Evolutionary conservation across 1,140 invertebrate genomes (phyloP).

Genomic region (Halictus rubicundus): DNA sequence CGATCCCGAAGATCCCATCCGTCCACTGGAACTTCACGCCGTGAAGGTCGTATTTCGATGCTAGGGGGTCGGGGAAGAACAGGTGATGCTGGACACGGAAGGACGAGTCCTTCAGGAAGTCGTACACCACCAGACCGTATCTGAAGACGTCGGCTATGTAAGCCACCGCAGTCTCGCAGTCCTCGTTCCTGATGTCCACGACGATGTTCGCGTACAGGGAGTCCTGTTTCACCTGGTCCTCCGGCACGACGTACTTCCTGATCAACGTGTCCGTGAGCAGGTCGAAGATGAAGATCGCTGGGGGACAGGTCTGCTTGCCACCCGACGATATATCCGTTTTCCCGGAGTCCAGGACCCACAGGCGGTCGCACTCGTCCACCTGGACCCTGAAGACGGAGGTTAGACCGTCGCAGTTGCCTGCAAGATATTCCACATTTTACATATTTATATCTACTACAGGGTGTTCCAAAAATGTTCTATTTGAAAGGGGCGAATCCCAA

Average conservation of each 20-base stretch:
- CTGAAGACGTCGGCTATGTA: conserved; percentile 90
- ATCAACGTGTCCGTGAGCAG: conserved; percentile 84
- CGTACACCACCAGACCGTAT: conserved; percentile 86
- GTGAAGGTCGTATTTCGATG: conserved; percentile 85
- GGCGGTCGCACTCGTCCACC: conserved; percentile 85
- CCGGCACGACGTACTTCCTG: conserved; percentile 83
- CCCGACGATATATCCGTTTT: conserved; percentile 86
- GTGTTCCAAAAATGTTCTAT: no score
- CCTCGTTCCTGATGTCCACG: conserved; percentile 83
- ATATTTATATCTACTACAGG: no score
- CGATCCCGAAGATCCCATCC: conserved; percentile 89
- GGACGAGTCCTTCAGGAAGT: conserved; percentile 84
- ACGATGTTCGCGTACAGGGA: conserved; percentile 88
- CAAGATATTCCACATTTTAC: background rate
- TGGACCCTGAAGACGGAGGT: conserved; percentile 90
- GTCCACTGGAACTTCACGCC: conserved; percentile 90
- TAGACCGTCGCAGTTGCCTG: conserved; percentile 83
- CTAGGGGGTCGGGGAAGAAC: conserved; percentile 89
- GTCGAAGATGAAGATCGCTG: conserved; percentile 88
- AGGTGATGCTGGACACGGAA: conserved; percentile 88
- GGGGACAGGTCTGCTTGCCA: conserved; percentile 86
- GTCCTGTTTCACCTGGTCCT: conserved; percentile 85
- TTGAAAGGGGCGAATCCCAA: no score
- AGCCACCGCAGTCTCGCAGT: conserved; percentile 85
- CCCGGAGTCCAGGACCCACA: conserved; percentile 90